A percentile compares a stretch with the other conserved stretches of the same genome.
These are phyloP conservation scores for Thereuonema tuberculata DNA, from an alignment of 1,140 invertebrate genomes.

Conservation along the genomic window DNA sequence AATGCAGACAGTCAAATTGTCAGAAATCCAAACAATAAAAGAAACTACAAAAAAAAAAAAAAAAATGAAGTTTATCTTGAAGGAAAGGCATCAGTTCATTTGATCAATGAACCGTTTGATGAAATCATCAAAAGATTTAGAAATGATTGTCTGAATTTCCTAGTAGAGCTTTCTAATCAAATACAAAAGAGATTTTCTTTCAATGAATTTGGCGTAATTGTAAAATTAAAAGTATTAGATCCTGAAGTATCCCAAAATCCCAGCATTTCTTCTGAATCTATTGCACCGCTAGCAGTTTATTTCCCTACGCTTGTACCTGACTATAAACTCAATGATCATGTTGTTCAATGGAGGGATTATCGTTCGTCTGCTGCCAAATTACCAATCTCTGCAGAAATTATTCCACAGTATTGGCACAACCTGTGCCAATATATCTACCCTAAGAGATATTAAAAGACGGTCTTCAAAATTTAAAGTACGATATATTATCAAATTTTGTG, in stretches of 20 bases:
- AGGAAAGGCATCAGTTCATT: not conserved
- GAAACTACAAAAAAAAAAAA: too few species aligned
- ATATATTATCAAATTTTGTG: constrained; percentile 9
- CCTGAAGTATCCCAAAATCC: too few species aligned
- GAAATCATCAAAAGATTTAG: not conserved
- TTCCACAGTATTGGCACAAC: constrained; percentile 10
- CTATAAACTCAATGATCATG: not conserved
- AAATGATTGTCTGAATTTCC: not conserved
- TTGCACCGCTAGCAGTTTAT: not conserved
- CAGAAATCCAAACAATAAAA: too few species aligned
- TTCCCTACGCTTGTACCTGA: not conserved
- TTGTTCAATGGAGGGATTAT: not conserved
- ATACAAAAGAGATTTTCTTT: not conserved
- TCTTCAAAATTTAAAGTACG: constrained; percentile 9
- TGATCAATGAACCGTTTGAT: not conserved
- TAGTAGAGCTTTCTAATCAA: not conserved
- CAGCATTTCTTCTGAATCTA: too few species aligned
- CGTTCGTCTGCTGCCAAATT: not conserved
- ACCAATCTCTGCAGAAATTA: not conserved
- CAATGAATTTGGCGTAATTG: not conserved
- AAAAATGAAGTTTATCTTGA: not conserved
- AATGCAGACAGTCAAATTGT: too few species aligned
- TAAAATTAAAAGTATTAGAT: not conserved
- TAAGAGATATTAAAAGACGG: constrained; percentile 13
- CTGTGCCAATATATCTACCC: too few species aligned